These are phyloP conservation scores for Meles meles DNA, from an alignment of 2,113 vertebrate genomes.

Conservation along the genomic window DNA sequence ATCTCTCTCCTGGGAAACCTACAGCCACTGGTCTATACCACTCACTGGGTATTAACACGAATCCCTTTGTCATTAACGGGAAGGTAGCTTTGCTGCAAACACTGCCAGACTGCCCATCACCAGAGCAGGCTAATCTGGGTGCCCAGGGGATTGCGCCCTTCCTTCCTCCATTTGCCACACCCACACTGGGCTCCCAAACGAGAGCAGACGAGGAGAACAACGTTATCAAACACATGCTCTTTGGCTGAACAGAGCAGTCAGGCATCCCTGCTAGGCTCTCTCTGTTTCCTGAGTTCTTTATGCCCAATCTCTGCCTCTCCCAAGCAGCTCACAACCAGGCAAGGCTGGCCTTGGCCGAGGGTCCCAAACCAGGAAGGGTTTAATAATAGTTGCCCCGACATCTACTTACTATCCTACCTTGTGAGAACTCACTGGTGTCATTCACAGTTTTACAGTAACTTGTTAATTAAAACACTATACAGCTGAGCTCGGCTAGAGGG, in stretches of 20 bases:
- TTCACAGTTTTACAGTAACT: background rate
- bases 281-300: background rate
- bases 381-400: accelerated
- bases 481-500: background rate
- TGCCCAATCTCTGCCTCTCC: background rate
- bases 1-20: background rate
- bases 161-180: background rate
- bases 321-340: background rate
- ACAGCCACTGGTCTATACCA: background rate
- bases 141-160: background rate
- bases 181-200: accelerated
- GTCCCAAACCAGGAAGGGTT: background rate
- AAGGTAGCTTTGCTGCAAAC: background rate
- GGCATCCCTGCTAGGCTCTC: background rate
- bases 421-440: background rate
- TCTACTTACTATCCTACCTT: background rate
- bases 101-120: background rate
- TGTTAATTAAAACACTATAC: background rate
- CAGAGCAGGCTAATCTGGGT: accelerated
- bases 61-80: accelerated
- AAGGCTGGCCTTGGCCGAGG: background rate
- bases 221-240: background rate
- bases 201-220: accelerated
- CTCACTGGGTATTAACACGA: accelerated
- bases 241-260: background rate